These are phyloP conservation scores for Sebastes schlegelii DNA, from an alignment of 2,113 vertebrate species.

Conservation along the genomic window DNA sequence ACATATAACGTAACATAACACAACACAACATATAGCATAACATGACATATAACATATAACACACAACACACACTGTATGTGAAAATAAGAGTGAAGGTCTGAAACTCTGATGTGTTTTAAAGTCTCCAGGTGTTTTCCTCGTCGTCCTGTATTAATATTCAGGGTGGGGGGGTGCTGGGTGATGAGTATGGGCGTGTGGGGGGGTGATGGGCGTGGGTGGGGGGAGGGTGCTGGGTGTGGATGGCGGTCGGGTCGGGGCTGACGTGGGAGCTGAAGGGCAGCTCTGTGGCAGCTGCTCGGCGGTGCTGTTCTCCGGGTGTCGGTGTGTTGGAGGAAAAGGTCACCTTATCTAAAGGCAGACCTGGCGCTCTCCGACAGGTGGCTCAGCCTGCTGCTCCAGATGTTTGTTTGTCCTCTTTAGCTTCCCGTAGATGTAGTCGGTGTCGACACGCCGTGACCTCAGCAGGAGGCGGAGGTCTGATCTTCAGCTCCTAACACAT, in stretches of 20 bases:
- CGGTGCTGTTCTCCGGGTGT: not conserved
- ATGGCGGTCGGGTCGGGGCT: not conserved
- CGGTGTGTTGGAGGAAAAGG: constrained; percentile 40
- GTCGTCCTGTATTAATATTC: too few relatives aligned
- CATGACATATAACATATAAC: too few relatives aligned
- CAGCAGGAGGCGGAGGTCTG: constrained; percentile 44
- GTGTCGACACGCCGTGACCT: constrained; percentile 37
- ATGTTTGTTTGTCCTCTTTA: constrained; percentile 57
- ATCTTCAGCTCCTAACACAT: constrained; percentile 46
- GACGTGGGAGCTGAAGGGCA: constrained; percentile 28
- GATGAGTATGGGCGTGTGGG: not conserved
- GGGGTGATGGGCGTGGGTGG: not conserved
- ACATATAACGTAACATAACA: too few relatives aligned
- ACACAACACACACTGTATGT: too few relatives aligned
- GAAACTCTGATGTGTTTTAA: too few relatives aligned
- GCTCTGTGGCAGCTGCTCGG: constrained; percentile 45
- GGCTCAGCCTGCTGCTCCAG: constrained; percentile 45
- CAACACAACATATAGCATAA: too few relatives aligned
- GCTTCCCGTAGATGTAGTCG: constrained; percentile 36
- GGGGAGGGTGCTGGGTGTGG: not conserved
- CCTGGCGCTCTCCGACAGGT: constrained; percentile 27
- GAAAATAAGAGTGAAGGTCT: too few relatives aligned
- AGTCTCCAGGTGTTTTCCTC: too few relatives aligned
- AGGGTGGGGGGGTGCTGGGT: not conserved
- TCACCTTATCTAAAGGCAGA: constrained; percentile 55